phyloP scores from a whole-genome alignment of 2,113 vertebrate species.

The Apteryx mantelli region DNA sequence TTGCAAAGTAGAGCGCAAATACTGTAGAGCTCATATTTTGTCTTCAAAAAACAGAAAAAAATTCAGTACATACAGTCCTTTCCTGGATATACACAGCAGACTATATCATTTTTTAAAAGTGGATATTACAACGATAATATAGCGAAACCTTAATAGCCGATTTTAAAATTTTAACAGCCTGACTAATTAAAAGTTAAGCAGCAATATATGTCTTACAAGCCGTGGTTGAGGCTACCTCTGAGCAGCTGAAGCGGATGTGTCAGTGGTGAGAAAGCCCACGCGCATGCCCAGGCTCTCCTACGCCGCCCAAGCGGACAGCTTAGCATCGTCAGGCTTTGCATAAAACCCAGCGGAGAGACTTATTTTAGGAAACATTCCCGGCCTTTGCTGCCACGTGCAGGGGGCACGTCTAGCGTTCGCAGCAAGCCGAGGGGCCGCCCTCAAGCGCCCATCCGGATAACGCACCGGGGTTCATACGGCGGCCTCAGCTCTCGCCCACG shows the following conservation, averaged over 20 bases:
- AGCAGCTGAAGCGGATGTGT: neutral
- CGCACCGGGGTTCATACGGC: too few species aligned
- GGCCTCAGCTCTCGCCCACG: too few species aligned
- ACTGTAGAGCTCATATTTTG: accelerated
- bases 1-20: neutral
- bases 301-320: too few species aligned
- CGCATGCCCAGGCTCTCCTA: neutral
- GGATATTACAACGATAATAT: neutral
- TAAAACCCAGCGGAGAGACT: too few species aligned
- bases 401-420: accelerated
- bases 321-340: too few species aligned
- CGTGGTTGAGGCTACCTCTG: neutral
- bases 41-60: neutral
- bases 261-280: accelerated
- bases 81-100: neutral
- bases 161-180: neutral
- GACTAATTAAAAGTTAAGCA: neutral
- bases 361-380: too few species aligned
- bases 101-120: neutral
- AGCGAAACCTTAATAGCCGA: neutral
- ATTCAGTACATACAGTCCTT: neutral
- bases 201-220: accelerated
- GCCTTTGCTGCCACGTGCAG: neutral
- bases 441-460: too few species aligned
- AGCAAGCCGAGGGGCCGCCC: too few species aligned